These are phyloP conservation scores for Dreissena polymorpha DNA, from an alignment of 1,140 invertebrate genomes.

Conservation along the genomic window DNA sequence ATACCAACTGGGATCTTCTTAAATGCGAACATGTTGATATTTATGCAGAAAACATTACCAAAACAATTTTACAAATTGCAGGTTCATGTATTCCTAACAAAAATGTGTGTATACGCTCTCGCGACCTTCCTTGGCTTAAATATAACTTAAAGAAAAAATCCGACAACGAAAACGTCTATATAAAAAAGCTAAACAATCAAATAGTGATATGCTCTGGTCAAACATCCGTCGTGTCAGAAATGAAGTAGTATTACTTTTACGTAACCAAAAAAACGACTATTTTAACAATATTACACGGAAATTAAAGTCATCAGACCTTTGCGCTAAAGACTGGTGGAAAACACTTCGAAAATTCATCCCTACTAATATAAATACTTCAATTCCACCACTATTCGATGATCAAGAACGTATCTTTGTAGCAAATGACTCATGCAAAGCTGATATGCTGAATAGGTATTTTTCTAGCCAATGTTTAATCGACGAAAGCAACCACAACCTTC, in stretches of 20 bases:
- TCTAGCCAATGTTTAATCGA: too few species aligned
- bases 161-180: not conserved
- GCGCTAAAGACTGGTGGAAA: too few species aligned
- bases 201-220: not conserved
- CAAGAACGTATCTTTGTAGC: too few species aligned
- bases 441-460: too few species aligned
- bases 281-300: too few species aligned
- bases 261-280: not conserved
- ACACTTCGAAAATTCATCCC: too few species aligned
- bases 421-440: too few species aligned
- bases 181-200: not conserved
- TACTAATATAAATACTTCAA: too few species aligned
- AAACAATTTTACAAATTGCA: not conserved
- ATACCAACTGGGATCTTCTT: not conserved
- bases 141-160: not conserved
- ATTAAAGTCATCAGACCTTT: too few species aligned
- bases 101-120: not conserved
- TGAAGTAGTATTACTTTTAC: not conserved
- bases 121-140: not conserved
- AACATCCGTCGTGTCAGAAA: not conserved
- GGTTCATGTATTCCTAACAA: not conserved
- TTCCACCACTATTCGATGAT: too few species aligned
- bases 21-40: not conserved
- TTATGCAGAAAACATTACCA: not conserved
- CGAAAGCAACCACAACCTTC: too few species aligned